A percentile compares a stretch with the other conserved stretches of the same genome.
Evolutionary conservation across 2,888 invertebrate genomes (phyloP).

Genomic region (Melinaea marsaeus): DNA sequence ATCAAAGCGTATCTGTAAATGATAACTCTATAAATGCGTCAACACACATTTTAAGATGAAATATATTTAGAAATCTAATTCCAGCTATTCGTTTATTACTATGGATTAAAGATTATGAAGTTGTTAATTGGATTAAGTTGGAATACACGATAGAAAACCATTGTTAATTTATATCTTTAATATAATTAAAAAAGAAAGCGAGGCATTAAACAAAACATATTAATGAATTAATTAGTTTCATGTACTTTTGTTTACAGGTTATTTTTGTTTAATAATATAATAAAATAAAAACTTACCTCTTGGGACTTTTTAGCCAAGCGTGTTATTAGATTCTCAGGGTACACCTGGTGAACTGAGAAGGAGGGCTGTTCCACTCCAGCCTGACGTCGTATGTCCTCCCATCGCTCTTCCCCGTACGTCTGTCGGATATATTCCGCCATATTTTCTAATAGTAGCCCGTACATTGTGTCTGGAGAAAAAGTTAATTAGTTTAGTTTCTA

Average conservation of each 20-base stretch:
- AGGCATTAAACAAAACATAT: no score
- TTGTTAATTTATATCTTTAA: no score
- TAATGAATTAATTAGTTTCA: no score
- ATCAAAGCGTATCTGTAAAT: conserved; percentile 29
- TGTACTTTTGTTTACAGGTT: no score
- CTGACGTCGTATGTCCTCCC: conserved; percentile 92
- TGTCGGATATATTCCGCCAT: conserved; percentile 94
- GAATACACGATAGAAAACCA: no score
- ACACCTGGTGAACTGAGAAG: conserved; percentile 94
- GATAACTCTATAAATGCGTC: conserved; percentile 28
- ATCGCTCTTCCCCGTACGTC: conserved; percentile 95
- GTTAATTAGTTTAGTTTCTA: conserved; percentile 10
- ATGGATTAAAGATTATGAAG: background rate
- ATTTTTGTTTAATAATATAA: no score
- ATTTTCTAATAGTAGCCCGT: conserved; percentile 96
- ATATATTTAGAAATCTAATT: conserved; percentile 18
- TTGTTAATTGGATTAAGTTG: background rate
- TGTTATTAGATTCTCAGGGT: conserved; percentile 92
- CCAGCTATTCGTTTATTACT: conserved; percentile 2
- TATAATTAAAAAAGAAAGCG: no score
- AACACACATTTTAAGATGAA: conserved; percentile 18
- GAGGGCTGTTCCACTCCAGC: conserved; percentile 93
- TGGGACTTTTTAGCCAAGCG: conserved; percentile 91
- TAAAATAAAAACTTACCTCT: conserved; percentile 74
- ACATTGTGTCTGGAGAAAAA: conserved; percentile 81